Evolutionary conservation across 2,888 invertebrate genomes (phyloP).

Genomic region (Salticus scenicus): DNA sequence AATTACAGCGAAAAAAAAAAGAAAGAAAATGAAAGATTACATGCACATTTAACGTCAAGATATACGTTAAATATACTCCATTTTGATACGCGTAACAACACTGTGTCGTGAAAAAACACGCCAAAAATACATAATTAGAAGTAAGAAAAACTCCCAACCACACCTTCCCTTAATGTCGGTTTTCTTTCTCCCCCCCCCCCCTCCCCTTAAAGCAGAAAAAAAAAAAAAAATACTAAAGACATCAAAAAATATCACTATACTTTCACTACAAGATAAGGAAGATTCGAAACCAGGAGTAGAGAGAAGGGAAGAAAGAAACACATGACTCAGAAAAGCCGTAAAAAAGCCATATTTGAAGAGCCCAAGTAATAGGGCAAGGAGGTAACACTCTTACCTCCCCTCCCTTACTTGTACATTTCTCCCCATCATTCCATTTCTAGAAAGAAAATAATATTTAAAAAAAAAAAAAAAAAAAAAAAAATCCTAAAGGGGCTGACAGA

Average conservation of each 20-base stretch:
- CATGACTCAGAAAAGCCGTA: constrained; percentile 8
- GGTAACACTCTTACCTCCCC: constrained; percentile 28
- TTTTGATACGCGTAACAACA: too few relatives aligned
- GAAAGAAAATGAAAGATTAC: too few relatives aligned
- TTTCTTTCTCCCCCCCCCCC: too few relatives aligned
- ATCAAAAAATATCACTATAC: not conserved
- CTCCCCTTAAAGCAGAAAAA: too few relatives aligned
- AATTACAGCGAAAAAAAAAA: too few relatives aligned
- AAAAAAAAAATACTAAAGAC: not conserved
- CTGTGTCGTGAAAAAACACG: too few relatives aligned
- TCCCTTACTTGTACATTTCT: not conserved
- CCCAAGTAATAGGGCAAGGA: constrained; percentile 39
- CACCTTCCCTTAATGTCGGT: too few relatives aligned
- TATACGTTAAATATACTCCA: too few relatives aligned
- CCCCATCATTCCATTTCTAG: constrained; percentile 13
- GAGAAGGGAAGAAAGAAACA: constrained; percentile 1
- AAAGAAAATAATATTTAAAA: not conserved
- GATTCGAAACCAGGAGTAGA: not conserved
- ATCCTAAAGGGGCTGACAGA: constrained; percentile 24
- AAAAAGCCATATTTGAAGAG: constrained; percentile 5
- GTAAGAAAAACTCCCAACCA: too few relatives aligned
- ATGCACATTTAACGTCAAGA: too few relatives aligned
- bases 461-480: not conserved
- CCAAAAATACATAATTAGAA: too few relatives aligned
- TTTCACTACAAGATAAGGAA: constrained; percentile 12